Evolutionary conservation across 2,113 vertebrate species (phyloP), one percentile per base, ranked within the genome.

Genomic region (Neopipo cinnamomea): DNA sequence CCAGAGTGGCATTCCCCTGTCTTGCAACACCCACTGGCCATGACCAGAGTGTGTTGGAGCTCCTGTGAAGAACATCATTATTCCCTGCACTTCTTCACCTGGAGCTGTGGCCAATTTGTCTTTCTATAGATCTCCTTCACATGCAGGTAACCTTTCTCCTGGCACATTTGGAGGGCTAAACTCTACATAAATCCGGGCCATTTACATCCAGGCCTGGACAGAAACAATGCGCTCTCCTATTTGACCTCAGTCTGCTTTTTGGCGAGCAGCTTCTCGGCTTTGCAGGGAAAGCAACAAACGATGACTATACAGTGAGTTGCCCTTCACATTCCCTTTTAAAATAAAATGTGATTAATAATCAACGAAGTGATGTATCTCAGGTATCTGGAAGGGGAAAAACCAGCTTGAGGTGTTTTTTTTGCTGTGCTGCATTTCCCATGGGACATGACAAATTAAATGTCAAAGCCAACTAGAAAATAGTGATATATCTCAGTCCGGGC

Each of bases 261-360:
- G 49, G 49, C 0, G 0, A 78, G 65, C 25, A 78, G 65, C 23
- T 77, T 72, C 80, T 71, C 2, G 0, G 16, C 55, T 67, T 53
- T 47, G 55, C 56, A 91, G 72, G 67, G 56, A 91, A 65, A 78
- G 22, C 2, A 2, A 23, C 73, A 87, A 90, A 87, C 30, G 86
- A 94, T 75, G 75, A 94, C 88, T 90, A 4, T n/a, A 93, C 73
- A 94, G 52, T 2, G 16, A 89, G 62, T 30, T 93, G 79, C 30
- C 78, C 82, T 87, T 96, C 92, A 87, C 70, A 91, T 78, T 94
- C 53, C n/a, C 78, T 82, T 93, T 80, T 79, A 88, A 93, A 95
- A 89, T 90, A 46, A 94, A 94, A 92, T 66, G 81, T 88, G 88
- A 88, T 90, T 91, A 93, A 95, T 95, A 95, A 94, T 85, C 95